Evolutionary conservation across 2,797 vertebrate species (phyloP).

Genomic region (Lacerta viridis): DNA sequence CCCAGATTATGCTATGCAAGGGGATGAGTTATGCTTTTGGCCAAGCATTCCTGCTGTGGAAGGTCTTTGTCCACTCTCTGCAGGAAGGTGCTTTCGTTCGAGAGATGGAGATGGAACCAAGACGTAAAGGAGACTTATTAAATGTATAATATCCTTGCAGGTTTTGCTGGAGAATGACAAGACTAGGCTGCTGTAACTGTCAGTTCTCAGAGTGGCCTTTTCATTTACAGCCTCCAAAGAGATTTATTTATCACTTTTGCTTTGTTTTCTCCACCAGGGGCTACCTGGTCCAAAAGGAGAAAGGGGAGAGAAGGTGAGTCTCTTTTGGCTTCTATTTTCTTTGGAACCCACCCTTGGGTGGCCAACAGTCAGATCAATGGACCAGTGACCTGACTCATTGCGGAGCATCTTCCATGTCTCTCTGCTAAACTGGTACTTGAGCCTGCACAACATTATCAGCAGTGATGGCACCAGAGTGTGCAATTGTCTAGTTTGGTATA

Average conservation of each 20-base stretch:
- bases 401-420: no score
- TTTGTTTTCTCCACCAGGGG: constrained; percentile 80
- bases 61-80: neutral
- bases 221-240: constrained; percentile 6
- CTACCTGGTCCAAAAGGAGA: constrained; percentile 93
- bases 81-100: neutral
- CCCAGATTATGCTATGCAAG: neutral
- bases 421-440: neutral
- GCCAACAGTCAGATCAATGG: no score
- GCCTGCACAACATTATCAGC: neutral
- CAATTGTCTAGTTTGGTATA: neutral
- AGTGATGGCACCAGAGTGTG: neutral
- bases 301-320: constrained; percentile 92
- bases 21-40: neutral
- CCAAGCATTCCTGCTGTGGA: neutral
- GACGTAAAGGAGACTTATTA: neutral
- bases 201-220: neutral
- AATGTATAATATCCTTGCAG: neutral
- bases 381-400: no score
- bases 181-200: neutral
- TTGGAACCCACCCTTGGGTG: neutral
- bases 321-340: constrained; percentile 16
- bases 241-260: neutral
- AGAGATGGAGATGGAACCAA: neutral
- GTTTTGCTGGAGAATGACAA: neutral